Conservation (phyloP, 2,888 invertebrate genomes). For the Sinopyrophorus schimmeli region DNA sequence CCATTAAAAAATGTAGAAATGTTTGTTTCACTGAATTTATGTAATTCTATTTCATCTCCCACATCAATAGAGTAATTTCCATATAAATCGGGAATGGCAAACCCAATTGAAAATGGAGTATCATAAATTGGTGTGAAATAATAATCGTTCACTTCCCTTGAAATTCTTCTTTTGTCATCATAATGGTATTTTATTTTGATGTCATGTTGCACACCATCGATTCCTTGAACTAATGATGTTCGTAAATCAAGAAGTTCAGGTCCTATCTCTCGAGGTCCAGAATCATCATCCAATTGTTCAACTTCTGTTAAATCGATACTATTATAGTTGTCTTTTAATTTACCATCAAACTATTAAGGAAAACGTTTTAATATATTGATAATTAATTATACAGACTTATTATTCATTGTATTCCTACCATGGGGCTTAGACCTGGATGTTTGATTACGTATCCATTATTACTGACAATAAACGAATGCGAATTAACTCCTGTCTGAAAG, state of each 20-base stretch:
- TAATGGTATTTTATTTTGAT: slow-evolving; percentile 80
- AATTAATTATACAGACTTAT: too few species aligned
- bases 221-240: slow-evolving; percentile 71
- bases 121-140: slow-evolving; percentile 79
- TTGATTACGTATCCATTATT: slow-evolving; percentile 95
- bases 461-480: slow-evolving; percentile 94
- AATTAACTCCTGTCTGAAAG: slow-evolving; percentile 89
- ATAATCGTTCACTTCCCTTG: slow-evolving; percentile 78
- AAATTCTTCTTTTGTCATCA: slow-evolving; percentile 81
- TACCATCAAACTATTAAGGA: slow-evolving; percentile 59
- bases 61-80: slow-evolving; percentile 75
- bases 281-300: slow-evolving; percentile 78
- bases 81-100: slow-evolving; percentile 80
- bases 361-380: neutral
- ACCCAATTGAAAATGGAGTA: slow-evolving; percentile 85
- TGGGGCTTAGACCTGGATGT: slow-evolving; percentile 91
- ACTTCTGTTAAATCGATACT: slow-evolving; percentile 95
- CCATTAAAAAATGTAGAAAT: slow-evolving; percentile 75
- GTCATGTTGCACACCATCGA: slow-evolving; percentile 65
- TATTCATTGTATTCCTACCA: slow-evolving; percentile 62
- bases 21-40: slow-evolving; percentile 68
- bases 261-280: slow-evolving; percentile 67
- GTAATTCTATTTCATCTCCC: slow-evolving; percentile 73
- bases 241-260: slow-evolving; percentile 61
- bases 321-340: slow-evolving; percentile 89